Percentiles rank a stretch among this genome's conserved stretches.
phyloP scores from a whole-genome alignment of 2,888 invertebrate genomes.

The Aproaerema taeniolella region DNA sequence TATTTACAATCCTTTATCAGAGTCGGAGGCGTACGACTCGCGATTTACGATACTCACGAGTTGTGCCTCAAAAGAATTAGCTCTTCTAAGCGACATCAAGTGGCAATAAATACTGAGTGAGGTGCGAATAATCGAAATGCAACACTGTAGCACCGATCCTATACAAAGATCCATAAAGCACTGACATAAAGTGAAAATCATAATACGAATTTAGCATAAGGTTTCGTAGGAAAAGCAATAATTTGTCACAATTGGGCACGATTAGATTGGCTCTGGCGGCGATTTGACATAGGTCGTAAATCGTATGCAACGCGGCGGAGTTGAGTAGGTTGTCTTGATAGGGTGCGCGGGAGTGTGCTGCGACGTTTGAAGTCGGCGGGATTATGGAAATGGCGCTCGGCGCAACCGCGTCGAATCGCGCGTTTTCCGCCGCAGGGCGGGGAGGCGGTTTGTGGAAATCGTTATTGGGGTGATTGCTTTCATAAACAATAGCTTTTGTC shows the following conservation, averaged over 20 bases:
- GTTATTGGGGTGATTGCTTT: slow-evolving; percentile 76
- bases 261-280: slow-evolving; percentile 72
- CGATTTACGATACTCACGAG: slow-evolving; percentile 59
- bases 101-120: slow-evolving; percentile 63
- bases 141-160: slow-evolving; percentile 58
- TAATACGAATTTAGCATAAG: slow-evolving; percentile 61
- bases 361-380: slow-evolving; percentile 37
- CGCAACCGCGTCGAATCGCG: slow-evolving; percentile 74
- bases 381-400: slow-evolving; percentile 58
- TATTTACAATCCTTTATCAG: slow-evolving; percentile 72
- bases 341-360: slow-evolving; percentile 24
- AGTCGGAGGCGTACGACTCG: slow-evolving; percentile 45
- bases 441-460: slow-evolving; percentile 70
- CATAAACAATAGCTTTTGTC: slow-evolving; percentile 75
- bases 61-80: slow-evolving; percentile 62
- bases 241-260: slow-evolving; percentile 75
- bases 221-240: slow-evolving; percentile 75
- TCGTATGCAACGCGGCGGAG: slow-evolving; percentile 53
- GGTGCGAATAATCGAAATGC: slow-evolving; percentile 61
- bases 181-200: slow-evolving; percentile 58
- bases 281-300: slow-evolving; percentile 75
- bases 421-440: slow-evolving; percentile 62
- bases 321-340: slow-evolving; percentile 45
- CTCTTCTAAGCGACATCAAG: slow-evolving; percentile 66
- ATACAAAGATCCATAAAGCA: slow-evolving; percentile 48